phyloP scores from a whole-genome alignment of 2,797 vertebrate species.

The Esox masquinongy region DNA sequence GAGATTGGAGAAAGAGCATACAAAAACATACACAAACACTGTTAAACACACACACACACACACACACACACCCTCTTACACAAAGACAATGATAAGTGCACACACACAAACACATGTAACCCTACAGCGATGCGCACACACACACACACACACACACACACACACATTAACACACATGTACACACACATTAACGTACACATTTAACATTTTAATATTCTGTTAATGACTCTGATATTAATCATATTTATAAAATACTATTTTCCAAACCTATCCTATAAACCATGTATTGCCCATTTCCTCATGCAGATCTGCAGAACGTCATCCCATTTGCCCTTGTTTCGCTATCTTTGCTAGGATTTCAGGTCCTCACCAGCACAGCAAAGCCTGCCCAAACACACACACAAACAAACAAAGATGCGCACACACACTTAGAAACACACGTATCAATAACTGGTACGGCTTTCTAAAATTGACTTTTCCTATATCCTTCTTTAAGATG shows the following conservation, averaged over 20 bases:
- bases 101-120: not conserved
- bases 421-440: not conserved
- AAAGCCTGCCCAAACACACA: not conserved
- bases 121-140: not conserved
- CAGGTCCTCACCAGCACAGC: too few relatives aligned
- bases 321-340: too few relatives aligned
- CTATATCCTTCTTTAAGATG: constrained; percentile 32
- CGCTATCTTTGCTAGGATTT: too few relatives aligned
- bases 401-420: not conserved
- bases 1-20: not conserved
- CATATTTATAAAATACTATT: too few relatives aligned
- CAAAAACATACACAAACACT: not conserved
- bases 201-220: too few relatives aligned
- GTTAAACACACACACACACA: not conserved
- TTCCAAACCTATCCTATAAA: too few relatives aligned
- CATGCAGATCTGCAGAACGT: too few relatives aligned
- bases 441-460: constrained; percentile 18
- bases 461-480: constrained; percentile 38
- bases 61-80: not conserved
- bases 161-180: not conserved
- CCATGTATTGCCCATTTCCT: too few relatives aligned
- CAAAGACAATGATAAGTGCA: not conserved
- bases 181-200: constrained; percentile 29
- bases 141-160: not conserved
- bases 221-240: too few relatives aligned